Evolutionary conservation across 92 coral and sea anemone genomes (phyloP).

Genomic region (Porites rus): DNA sequence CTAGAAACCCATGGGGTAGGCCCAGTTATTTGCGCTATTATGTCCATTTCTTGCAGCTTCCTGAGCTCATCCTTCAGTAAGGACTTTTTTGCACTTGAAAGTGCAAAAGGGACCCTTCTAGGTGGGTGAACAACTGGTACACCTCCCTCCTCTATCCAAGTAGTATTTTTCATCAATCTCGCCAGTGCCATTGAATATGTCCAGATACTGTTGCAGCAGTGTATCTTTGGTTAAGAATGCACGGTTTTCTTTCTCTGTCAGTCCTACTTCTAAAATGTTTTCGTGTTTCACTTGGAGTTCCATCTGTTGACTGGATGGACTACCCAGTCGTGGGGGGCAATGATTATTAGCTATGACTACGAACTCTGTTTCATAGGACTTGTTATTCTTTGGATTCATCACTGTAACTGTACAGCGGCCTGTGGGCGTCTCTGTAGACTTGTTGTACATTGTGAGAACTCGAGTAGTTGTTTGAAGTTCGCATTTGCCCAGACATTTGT

Average conservation of each 20-base stretch:
- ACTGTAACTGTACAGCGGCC: constrained; percentile 26
- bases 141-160: constrained; percentile 22
- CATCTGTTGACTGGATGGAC: constrained; percentile 40
- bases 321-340: constrained; percentile 41
- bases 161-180: constrained; percentile 9
- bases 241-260: background rate
- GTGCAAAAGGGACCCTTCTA: constrained; percentile 36
- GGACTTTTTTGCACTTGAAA: background rate
- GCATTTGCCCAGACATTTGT: constrained; percentile 23
- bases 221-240: constrained; percentile 28
- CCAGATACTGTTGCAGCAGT: constrained; percentile 28
- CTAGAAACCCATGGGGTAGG: constrained; percentile 47
- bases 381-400: constrained; percentile 33
- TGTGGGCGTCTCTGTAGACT: constrained; percentile 7
- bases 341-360: constrained; percentile 32
- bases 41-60: constrained; percentile 20
- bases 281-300: constrained; percentile 27
- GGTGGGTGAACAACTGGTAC: constrained; percentile 53
- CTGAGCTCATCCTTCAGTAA: constrained; percentile 33
- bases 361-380: constrained; percentile 46
- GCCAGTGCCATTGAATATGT: background rate
- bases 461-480: background rate
- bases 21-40: constrained; percentile 21
- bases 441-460: constrained; percentile 38
- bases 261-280: constrained; percentile 38